phyloP scores from a whole-genome alignment of 2,113 vertebrate genomes.

The Dipodomys spectabilis region DNA sequence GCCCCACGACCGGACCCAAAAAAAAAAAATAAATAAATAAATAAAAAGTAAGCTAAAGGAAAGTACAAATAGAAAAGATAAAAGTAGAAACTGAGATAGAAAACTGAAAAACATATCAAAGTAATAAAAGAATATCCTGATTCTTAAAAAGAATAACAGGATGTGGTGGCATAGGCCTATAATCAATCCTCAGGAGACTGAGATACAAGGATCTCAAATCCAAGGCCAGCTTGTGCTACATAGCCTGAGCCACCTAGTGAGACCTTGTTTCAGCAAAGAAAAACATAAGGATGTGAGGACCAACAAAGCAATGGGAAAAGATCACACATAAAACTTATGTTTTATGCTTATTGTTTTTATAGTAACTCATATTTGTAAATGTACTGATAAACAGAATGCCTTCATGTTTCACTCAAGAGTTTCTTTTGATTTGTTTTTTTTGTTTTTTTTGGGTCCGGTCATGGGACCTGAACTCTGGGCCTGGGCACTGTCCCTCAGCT shows the following conservation, averaged over 20 bases:
- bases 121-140: slow-evolving; percentile 29
- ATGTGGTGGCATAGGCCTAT: too few relatives aligned
- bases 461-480: too few relatives aligned
- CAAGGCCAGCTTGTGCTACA: too few relatives aligned
- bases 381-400: not conserved
- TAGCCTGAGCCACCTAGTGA: too few relatives aligned
- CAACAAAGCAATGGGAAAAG: not conserved
- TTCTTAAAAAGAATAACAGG: not conserved
- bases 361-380: not conserved
- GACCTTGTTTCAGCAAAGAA: not conserved
- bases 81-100: not conserved
- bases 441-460: too few relatives aligned
- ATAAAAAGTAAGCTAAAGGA: not conserved
- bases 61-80: slow-evolving; percentile 15
- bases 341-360: not conserved
- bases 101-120: not conserved
- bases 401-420: slow-evolving; percentile 54
- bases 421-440: too few relatives aligned
- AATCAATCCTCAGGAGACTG: too few relatives aligned
- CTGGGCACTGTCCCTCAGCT: too few relatives aligned
- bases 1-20: too few relatives aligned
- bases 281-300: not conserved
- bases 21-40: too few relatives aligned
- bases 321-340: not conserved
- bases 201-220: too few relatives aligned